phyloP scores from a whole-genome alignment of 1,140 invertebrate genomes.

The Drosophila malerkotliana region DNA sequence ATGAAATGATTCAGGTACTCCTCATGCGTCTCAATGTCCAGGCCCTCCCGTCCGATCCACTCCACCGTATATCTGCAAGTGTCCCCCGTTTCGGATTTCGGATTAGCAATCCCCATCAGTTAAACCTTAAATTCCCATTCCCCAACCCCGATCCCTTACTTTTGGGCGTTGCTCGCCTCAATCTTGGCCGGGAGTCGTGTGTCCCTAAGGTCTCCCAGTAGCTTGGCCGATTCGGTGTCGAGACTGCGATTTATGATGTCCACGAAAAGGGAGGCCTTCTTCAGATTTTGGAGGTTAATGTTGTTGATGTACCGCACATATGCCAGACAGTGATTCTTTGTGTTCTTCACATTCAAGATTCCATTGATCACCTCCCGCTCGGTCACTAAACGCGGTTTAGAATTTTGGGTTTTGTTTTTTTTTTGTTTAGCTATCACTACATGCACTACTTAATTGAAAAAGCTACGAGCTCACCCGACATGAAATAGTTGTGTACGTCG shows the following conservation, averaged over 20 bases:
- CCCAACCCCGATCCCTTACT: conserved; percentile 85
- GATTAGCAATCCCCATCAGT: conserved; percentile 33
- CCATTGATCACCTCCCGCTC: conserved; percentile 99
- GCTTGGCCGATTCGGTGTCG: conserved; percentile 96
- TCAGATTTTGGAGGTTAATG: conserved; percentile 97
- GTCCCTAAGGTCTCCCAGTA: conserved; percentile 95
- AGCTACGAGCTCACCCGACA: conserved; percentile 91
- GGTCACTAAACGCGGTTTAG: conserved; percentile 90
- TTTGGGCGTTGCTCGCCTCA: conserved; percentile 93
- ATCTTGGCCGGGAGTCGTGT: conserved; percentile 94
- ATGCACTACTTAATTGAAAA: conserved; percentile 6
- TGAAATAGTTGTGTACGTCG: conserved; percentile 98
- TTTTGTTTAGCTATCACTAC: conserved; percentile 30
- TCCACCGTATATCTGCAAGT: conserved; percentile 94
- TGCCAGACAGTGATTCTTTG: conserved; percentile 97
- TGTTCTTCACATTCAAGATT: conserved; percentile 96
- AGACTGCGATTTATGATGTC: conserved; percentile 97
- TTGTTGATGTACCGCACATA: conserved; percentile 98
- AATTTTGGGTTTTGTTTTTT: conserved; percentile 1
- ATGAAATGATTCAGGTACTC: conserved; percentile 98
- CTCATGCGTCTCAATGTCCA: conserved; percentile 95
- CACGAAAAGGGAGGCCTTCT: conserved; percentile 96
- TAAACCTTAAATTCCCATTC: conserved; percentile 27
- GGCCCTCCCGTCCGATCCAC: conserved; percentile 97
- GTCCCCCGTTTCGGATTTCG: conserved; percentile 12